phyloP scores from a whole-genome alignment of 2,113 vertebrate species.

The Hydrolagus affinis region DNA sequence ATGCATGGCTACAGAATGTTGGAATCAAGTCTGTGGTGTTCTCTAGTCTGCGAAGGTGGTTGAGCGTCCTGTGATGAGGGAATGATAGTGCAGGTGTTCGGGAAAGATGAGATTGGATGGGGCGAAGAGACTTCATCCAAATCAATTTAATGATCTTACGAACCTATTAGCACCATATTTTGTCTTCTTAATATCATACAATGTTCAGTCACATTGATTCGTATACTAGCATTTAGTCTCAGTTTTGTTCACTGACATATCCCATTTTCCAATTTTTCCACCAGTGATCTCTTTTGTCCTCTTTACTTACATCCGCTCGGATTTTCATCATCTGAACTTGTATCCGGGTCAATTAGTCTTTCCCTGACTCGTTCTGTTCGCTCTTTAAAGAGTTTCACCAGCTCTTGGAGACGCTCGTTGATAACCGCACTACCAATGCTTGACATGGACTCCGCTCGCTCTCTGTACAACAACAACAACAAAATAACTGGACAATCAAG shows the following conservation, averaged over 20 bases:
- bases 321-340: slow-evolving; percentile 73
- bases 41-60: no score
- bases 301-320: slow-evolving; percentile 66
- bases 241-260: background rate
- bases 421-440: slow-evolving; percentile 62
- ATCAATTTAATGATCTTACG: no score
- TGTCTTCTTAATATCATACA: no score
- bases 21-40: no score
- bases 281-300: background rate
- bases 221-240: background rate
- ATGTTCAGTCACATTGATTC: background rate
- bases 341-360: slow-evolving; percentile 71
- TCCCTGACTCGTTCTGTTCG: slow-evolving; percentile 76
- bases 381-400: slow-evolving; percentile 77
- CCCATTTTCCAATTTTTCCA: background rate
- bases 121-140: no score
- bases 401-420: slow-evolving; percentile 71
- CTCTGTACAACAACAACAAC: slow-evolving; percentile 35
- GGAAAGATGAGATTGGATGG: no score
- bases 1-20: no score
- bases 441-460: slow-evolving; percentile 53
- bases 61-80: no score
- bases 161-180: no score
- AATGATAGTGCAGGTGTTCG: no score
- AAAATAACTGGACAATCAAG: no score